Percentiles rank a stretch among this genome's conserved stretches.
Conservation (phyloP, 1,140 invertebrate genomes). For the Agrypnia vestita region DNA sequence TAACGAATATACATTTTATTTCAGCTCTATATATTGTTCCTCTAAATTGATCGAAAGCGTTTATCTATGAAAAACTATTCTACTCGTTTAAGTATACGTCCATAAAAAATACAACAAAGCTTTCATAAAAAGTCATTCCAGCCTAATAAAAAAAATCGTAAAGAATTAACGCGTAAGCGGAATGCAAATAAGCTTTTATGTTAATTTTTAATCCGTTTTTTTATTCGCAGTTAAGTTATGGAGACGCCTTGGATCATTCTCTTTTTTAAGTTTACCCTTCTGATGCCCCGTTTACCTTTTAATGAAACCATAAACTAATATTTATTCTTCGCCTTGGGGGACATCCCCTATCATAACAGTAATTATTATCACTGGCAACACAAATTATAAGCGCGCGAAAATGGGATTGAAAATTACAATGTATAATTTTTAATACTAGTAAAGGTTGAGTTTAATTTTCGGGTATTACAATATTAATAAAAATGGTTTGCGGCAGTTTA, state of each 20-base stretch:
- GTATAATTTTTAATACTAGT: slow-evolving; percentile 35
- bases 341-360: slow-evolving; percentile 55
- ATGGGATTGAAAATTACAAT: slow-evolving; percentile 20
- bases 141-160: slow-evolving; percentile 45
- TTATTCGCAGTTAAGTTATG: slow-evolving; percentile 52
- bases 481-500: not conserved
- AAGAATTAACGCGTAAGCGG: slow-evolving; percentile 28
- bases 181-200: slow-evolving; percentile 58
- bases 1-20: slow-evolving; percentile 12
- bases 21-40: slow-evolving; percentile 7
- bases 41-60: slow-evolving; percentile 46
- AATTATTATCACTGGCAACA: slow-evolving; percentile 53
- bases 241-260: slow-evolving; percentile 36
- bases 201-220: slow-evolving; percentile 60
- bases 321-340: slow-evolving; percentile 54
- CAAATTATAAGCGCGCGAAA: slow-evolving; percentile 7
- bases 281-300: slow-evolving; percentile 52
- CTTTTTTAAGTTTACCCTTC: slow-evolving; percentile 52
- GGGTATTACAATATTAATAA: not conserved
- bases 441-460: slow-evolving; percentile 9
- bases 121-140: slow-evolving; percentile 22
- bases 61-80: slow-evolving; percentile 17
- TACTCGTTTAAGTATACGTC: slow-evolving; percentile 13
- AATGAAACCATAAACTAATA: slow-evolving; percentile 60
- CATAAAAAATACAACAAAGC: slow-evolving; percentile 27